Evolutionary conservation across 2,113 vertebrate species (phyloP).

Genomic region (Chionis minor): DNA sequence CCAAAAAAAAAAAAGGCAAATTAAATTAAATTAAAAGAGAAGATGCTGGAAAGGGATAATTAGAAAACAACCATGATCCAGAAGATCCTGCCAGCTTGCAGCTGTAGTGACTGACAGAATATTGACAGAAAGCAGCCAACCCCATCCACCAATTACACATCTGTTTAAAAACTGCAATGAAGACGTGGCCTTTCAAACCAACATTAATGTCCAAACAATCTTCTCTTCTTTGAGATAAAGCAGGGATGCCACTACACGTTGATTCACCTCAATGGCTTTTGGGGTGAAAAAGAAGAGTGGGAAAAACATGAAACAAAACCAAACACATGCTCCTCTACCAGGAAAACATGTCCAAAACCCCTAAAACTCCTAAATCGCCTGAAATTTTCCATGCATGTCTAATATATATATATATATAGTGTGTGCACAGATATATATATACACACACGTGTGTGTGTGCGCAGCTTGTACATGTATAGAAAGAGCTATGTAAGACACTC

Average conservation of each 20-base stretch:
- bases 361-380: not conserved
- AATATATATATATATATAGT: not conserved
- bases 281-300: not conserved
- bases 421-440: not conserved
- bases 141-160: not conserved
- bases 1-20: not conserved
- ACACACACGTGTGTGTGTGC: not conserved
- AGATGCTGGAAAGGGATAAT: not conserved
- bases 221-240: not conserved
- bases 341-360: not conserved
- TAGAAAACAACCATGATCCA: constrained; percentile 8
- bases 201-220: not conserved
- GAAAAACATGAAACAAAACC: not conserved
- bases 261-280: not conserved
- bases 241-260: not conserved
- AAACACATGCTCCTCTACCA: not conserved
- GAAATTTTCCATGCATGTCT: not conserved
- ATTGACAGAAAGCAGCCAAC: constrained; percentile 54
- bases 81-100: constrained; percentile 8
- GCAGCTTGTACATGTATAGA: not conserved
- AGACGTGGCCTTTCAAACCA: constrained; percentile 12
- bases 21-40: not conserved
- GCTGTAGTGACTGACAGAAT: constrained; percentile 1
- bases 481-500: not conserved
- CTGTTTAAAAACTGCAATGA: constrained; percentile 3